Conservation (phyloP, 2,888 invertebrate species). For the Eilema caniola region DNA sequence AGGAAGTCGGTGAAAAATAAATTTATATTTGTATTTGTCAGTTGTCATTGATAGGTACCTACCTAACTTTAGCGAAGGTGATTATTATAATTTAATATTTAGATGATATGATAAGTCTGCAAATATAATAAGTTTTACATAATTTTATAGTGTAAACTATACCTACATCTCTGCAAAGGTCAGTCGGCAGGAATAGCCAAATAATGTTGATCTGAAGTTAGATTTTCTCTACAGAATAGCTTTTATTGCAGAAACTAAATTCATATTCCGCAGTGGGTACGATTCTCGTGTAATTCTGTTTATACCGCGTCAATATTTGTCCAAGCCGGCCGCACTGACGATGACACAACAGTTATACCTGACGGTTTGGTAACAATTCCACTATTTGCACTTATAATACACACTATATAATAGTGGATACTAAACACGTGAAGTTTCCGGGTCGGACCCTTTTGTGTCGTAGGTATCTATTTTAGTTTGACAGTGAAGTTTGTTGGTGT, state of each 20-base stretch:
- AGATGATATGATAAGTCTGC: too few species aligned
- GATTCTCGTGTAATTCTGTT: background rate
- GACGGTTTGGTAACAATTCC: constrained; percentile 33
- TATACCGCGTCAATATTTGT: constrained; percentile 33
- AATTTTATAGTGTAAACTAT: too few species aligned
- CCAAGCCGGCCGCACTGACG: constrained; percentile 14
- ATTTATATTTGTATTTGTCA: too few species aligned
- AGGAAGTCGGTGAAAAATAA: too few species aligned
- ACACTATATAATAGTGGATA: constrained; percentile 13
- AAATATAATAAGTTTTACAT: too few species aligned
- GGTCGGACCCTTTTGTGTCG: background rate
- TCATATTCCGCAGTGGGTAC: background rate
- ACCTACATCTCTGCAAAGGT: too few species aligned
- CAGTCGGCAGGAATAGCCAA: too few species aligned
- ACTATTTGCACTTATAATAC: constrained; percentile 37
- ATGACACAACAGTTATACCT: constrained; percentile 36
- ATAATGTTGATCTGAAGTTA: too few species aligned
- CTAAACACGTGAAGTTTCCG: constrained; percentile 13
- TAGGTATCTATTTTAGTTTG: background rate
- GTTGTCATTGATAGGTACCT: too few species aligned
- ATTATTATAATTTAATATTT: too few species aligned
- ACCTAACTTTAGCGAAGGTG: too few species aligned
- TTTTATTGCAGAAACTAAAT: background rate
- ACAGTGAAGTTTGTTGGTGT: background rate
- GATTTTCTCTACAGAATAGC: too few species aligned